Evolutionary conservation across 2,113 vertebrate species (phyloP).

Genomic region (Bufo gargarizans): DNA sequence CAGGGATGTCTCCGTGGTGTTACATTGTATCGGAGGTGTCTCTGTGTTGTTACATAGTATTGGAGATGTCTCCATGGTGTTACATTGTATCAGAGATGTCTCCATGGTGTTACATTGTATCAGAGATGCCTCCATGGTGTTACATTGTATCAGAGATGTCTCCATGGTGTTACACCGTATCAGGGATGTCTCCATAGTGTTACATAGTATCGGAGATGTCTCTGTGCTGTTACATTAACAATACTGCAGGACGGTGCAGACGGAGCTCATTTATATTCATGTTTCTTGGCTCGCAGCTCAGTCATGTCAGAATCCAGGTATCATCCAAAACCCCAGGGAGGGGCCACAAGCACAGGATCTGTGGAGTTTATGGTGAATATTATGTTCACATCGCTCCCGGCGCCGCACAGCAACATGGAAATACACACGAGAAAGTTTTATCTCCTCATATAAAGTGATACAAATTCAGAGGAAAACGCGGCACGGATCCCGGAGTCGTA

Average conservation of each 20-base stretch:
- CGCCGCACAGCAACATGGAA: neutral
- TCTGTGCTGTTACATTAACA: neutral
- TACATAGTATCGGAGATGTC: neutral
- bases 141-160: too few relatives aligned
- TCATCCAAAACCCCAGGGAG: neutral
- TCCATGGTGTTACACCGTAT: too few relatives aligned
- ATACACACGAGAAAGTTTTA: neutral
- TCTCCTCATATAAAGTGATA: neutral
- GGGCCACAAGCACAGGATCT: neutral
- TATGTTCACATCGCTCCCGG: slow-evolving; percentile 8
- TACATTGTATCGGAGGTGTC: too few relatives aligned
- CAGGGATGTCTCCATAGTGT: too few relatives aligned
- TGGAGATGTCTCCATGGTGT: too few relatives aligned
- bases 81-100: too few relatives aligned
- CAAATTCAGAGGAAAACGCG: neutral
- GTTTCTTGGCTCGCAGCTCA: neutral
- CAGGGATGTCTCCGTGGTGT: too few relatives aligned
- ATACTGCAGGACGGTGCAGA: neutral
- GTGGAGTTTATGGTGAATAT: neutral
- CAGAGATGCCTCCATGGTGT: too few relatives aligned
- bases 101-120: too few relatives aligned
- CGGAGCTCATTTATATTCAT: slow-evolving; percentile 6
- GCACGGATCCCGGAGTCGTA: neutral
- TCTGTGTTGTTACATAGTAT: too few relatives aligned
- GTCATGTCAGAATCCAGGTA: neutral